These are phyloP conservation scores for Archaeoteleia sp. DNA, from an alignment of 2,888 invertebrate species.

Conservation along the genomic window DNA sequence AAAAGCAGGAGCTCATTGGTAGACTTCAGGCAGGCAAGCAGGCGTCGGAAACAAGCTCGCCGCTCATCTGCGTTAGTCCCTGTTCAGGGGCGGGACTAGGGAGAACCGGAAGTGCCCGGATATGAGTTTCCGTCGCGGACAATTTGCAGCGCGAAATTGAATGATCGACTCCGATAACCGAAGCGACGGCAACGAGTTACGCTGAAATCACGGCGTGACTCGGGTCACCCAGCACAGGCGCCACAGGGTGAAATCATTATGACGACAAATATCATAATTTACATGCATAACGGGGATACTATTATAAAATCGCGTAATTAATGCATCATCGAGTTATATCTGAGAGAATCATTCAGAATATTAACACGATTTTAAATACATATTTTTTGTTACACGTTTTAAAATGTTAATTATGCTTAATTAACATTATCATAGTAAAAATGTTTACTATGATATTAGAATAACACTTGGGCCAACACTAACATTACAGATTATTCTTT, in stretches of 20 bases:
- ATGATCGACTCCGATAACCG: constrained; percentile 75
- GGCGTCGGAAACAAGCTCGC: constrained; percentile 68
- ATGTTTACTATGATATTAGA: no score
- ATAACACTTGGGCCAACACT: no score
- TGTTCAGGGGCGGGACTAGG: constrained; percentile 58
- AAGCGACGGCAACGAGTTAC: constrained; percentile 55
- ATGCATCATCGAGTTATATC: no score
- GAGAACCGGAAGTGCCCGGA: constrained; percentile 79
- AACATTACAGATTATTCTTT: no score
- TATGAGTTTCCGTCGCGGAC: constrained; percentile 92
- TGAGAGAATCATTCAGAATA: no score
- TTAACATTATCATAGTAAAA: no score
- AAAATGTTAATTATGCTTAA: no score
- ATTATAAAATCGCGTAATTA: no score
- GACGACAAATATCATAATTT: constrained; percentile 46
- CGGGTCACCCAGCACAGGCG: constrained; percentile 44
- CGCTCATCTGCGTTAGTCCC: constrained; percentile 67
- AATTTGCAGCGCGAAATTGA: constrained; percentile 84
- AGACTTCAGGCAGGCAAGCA: constrained; percentile 43
- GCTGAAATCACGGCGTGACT: constrained; percentile 47
- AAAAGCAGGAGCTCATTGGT: constrained; percentile 35
- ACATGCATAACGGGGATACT: constrained; percentile 26
- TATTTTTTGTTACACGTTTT: no score
- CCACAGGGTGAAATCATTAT: constrained; percentile 41
- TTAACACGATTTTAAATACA: no score